Evolutionary conservation across 2,888 invertebrate genomes (phyloP).

Genomic region (Tenodera sinensis): DNA sequence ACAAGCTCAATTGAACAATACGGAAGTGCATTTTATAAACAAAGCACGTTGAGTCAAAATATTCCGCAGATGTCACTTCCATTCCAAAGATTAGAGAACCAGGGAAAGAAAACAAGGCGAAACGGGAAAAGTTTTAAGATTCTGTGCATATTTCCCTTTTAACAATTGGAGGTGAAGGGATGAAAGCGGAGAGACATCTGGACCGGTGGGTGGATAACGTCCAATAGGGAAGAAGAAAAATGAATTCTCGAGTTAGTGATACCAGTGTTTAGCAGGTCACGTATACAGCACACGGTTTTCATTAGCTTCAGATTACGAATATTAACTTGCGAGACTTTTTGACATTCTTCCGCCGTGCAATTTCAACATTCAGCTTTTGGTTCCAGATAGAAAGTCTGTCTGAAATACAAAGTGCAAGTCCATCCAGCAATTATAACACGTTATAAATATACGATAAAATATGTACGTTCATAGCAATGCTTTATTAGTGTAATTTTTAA

Average conservation of each 20-base stretch:
- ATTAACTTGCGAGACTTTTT: background rate
- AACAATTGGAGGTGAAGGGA: constrained; percentile 11
- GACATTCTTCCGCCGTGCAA: background rate
- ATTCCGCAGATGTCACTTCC: constrained; percentile 13
- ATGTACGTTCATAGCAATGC: too few relatives aligned
- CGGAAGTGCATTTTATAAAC: background rate
- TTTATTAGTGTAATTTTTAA: too few relatives aligned
- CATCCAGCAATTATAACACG: too few relatives aligned
- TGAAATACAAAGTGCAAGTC: too few relatives aligned
- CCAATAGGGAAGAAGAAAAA: constrained; percentile 8
- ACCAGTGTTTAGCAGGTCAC: background rate
- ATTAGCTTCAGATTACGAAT: background rate
- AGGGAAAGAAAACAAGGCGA: background rate
- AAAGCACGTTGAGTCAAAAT: constrained; percentile 9
- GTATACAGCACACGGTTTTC: background rate
- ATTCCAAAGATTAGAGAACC: background rate
- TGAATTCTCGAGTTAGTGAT: background rate
- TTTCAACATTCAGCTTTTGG: background rate
- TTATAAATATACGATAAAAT: too few relatives aligned
- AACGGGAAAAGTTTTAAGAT: background rate
- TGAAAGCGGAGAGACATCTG: background rate
- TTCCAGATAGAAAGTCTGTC: too few relatives aligned
- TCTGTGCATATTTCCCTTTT: background rate
- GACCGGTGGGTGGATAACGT: background rate
- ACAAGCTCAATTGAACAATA: background rate